Percentiles rank a stretch among this genome's conserved stretches.
phyloP scores from a whole-genome alignment of 1,140 invertebrate species.

The Listronotus bonariensis region DNA sequence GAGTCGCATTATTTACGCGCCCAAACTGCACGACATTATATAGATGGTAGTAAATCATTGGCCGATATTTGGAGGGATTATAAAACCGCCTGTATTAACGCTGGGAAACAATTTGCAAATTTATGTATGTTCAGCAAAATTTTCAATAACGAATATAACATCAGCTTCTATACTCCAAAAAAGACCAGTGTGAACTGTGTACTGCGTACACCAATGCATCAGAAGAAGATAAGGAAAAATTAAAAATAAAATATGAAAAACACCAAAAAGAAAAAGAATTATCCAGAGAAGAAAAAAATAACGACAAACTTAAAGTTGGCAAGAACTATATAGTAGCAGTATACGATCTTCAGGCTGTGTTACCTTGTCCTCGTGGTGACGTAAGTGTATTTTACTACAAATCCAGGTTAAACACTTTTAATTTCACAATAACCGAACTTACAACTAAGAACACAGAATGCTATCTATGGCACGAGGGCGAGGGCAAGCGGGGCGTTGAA shows the following conservation, averaged over 20 bases:
- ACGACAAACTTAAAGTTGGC: conserved; percentile 42
- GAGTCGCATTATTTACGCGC: conserved; percentile 3
- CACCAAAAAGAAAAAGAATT: conserved; percentile 49
- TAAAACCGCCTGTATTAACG: conserved; percentile 3
- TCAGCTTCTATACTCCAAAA: conserved; percentile 52
- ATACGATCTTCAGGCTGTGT: conserved; percentile 54
- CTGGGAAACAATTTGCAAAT: too few relatives aligned
- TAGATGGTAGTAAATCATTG: too few relatives aligned
- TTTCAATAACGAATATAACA: conserved; percentile 51
- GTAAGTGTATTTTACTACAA: conserved; percentile 53
- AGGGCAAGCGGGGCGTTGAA: conserved; percentile 54
- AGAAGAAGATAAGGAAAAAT: conserved; percentile 40
- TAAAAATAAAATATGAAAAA: conserved; percentile 38
- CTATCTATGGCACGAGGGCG: conserved; percentile 57
- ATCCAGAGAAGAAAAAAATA: conserved; percentile 45
- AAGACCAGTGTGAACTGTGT: conserved; percentile 54
- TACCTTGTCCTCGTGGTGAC: conserved; percentile 50
- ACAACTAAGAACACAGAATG: conserved; percentile 38
- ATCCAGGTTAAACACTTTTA: conserved; percentile 45
- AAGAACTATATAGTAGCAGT: conserved; percentile 44
- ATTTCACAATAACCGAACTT: conserved; percentile 49
- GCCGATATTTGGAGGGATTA: conserved; percentile 11
- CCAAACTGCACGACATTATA: background rate
- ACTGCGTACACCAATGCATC: conserved; percentile 46
- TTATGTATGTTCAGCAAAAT: conserved; percentile 30